Percentiles rank a stretch among this genome's conserved stretches.
These are phyloP conservation scores for Panagrolaimus sp. DNA, from an alignment of 1,140 invertebrate species.

Conservation along the genomic window DNA sequence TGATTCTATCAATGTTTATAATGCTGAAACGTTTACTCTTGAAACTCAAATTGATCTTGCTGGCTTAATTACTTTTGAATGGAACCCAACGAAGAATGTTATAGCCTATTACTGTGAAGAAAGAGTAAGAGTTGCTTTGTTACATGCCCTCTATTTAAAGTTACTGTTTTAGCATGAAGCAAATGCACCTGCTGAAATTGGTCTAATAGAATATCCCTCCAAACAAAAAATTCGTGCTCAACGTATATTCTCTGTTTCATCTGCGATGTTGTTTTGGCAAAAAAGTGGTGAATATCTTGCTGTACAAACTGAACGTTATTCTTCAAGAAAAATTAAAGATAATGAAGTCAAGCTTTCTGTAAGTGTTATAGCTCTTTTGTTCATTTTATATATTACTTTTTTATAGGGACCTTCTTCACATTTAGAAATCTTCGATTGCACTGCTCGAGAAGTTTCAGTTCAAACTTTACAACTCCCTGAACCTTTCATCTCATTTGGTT, in stretches of 20 bases:
- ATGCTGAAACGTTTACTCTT: conserved; percentile 60
- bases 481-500: conserved; percentile 85
- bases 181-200: conserved; percentile 51
- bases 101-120: conserved; percentile 96
- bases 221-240: conserved; percentile 86
- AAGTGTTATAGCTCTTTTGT: no score
- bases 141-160: conserved; percentile 42
- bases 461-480: conserved; percentile 70
- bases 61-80: conserved; percentile 75
- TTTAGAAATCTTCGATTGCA: conserved; percentile 88
- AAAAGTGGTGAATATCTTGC: conserved; percentile 94
- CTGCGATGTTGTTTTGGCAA: conserved; percentile 98
- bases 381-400: no score
- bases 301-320: conserved; percentile 96
- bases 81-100: conserved; percentile 93
- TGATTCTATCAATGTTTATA: conserved; percentile 81
- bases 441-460: conserved; percentile 91
- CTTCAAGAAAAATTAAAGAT: conserved; percentile 80
- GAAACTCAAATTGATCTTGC: conserved; percentile 38
- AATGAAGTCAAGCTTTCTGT: conserved; percentile 75
- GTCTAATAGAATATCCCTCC: conserved; percentile 61
- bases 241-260: conserved; percentile 93
- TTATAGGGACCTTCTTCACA: conserved; percentile 80
- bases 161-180: conserved; percentile 31
- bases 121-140: conserved; percentile 65